Evolutionary conservation across 2,113 vertebrate genomes (phyloP), one percentile per base, ranked within the genome.

Genomic region (Paradoxurus hermaphroditus): DNA sequence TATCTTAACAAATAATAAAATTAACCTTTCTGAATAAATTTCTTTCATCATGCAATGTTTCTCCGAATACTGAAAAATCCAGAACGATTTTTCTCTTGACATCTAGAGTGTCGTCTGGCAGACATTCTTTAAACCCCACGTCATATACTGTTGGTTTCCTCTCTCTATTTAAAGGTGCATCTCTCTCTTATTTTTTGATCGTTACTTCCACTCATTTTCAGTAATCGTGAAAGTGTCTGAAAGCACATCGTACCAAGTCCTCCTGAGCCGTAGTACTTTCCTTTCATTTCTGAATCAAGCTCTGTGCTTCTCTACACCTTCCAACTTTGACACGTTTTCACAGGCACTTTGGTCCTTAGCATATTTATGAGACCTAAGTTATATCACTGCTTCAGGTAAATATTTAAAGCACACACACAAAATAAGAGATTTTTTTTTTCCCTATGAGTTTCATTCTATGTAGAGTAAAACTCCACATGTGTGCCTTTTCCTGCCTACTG

Each of bases 261-360:
- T 70, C 15, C 41, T 70, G 56, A 31, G 7, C 6, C 2, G 0
- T 13, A 3, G 13, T 7, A n/a, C n/a, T 25, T 85, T 1, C 59
- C 29, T 86, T 84, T 90, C 3, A 68, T 89, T 73, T 92, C 19
- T 77, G 14, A 91, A 16, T 59, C 39, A 53, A 85, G 46, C 2
- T 41, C 31, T 53, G 4, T 34, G 4, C 9, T 88, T 81, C n/a
- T 86, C 90, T 79, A 53, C 46, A 36, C 25, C 23, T 88, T 88
- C 12, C 4, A 84, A 72, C 11, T 83, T n/a, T 65, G 46, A 53
- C 41, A 2, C 41, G 39, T 25, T 65, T 63, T 90, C 39, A 14
- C 44, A 34, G 44, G 36, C 9, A 10, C 31, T 56, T 92, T 91
- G 16, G n/a, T 70, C 12, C 77, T 87, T 93, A 70, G 36, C 41